These are phyloP conservation scores for Ecliptopera silaceata DNA, from an alignment of 2,888 invertebrate species.

Conservation along the genomic window DNA sequence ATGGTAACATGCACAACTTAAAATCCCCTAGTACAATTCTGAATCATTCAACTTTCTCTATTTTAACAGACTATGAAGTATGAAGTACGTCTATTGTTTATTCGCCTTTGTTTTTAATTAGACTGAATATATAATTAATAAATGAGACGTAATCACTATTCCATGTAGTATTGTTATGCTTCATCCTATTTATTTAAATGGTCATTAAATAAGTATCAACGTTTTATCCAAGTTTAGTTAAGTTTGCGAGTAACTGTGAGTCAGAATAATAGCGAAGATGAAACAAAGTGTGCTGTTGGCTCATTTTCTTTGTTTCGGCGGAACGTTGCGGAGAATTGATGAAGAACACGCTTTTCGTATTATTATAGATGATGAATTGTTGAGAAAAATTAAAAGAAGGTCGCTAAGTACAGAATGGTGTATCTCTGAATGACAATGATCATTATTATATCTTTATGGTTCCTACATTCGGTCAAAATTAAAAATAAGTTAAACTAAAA, in stretches of 20 bases:
- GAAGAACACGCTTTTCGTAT: slow-evolving; percentile 3
- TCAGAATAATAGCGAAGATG: slow-evolving; percentile 6
- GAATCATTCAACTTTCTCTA: too few relatives aligned
- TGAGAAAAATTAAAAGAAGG: neutral
- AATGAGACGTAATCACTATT: too few relatives aligned
- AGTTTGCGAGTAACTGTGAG: slow-evolving; percentile 1
- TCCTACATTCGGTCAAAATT: too few relatives aligned
- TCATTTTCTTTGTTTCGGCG: neutral
- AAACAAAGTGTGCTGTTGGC: neutral
- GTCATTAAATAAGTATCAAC: slow-evolving; percentile 23
- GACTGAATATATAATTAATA: too few relatives aligned
- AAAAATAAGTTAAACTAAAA: too few relatives aligned
- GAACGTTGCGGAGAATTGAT: neutral
- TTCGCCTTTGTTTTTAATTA: too few relatives aligned
- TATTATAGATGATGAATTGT: neutral
- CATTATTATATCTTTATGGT: neutral
- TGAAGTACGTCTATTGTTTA: too few relatives aligned
- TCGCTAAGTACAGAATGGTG: neutral
- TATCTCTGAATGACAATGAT: neutral
- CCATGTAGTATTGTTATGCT: slow-evolving; percentile 14
- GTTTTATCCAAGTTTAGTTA: slow-evolving; percentile 22
- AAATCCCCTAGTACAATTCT: too few relatives aligned
- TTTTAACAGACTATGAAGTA: too few relatives aligned
- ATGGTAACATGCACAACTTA: too few relatives aligned
- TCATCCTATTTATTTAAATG: slow-evolving; percentile 17